A percentile compares a stretch with the other conserved stretches of the same genome.
These are phyloP conservation scores for Sinocyclocheilus anshuiensis DNA, from an alignment of 2,113 vertebrate genomes.

Conservation along the genomic window DNA sequence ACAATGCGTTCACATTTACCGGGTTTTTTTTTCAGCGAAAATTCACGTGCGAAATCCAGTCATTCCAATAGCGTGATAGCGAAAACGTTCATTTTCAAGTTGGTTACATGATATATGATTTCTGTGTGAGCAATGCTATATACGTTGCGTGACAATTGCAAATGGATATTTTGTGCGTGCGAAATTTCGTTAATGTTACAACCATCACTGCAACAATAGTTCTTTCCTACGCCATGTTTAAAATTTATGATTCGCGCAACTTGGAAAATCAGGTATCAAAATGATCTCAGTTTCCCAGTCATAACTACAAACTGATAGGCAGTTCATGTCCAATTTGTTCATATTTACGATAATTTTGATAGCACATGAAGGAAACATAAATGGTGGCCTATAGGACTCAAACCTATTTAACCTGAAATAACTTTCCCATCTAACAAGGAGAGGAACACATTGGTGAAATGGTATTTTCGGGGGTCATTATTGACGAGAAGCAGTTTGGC, in stretches of 20 bases:
- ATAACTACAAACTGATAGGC: neutral
- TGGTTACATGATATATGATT: neutral
- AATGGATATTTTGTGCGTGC: neutral
- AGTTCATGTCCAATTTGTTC: neutral
- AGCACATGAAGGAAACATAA: neutral
- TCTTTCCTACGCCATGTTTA: neutral
- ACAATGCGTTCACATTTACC: neutral
- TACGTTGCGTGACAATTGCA: neutral
- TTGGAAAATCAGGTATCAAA: neutral
- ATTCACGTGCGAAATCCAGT: neutral
- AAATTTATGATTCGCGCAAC: neutral
- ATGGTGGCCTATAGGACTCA: neutral
- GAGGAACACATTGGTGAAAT: neutral
- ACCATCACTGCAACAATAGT: neutral
- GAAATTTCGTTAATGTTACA: neutral
- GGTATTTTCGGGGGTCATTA: slow-evolving; percentile 53
- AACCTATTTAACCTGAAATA: neutral
- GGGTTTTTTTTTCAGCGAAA: neutral
- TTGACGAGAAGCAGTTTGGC: slow-evolving; percentile 60
- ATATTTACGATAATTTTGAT: neutral
- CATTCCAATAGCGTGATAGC: too few relatives aligned
- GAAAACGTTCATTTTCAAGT: neutral
- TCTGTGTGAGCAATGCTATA: neutral
- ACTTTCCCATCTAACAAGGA: neutral
- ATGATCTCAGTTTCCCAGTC: neutral